Base-by-base conservation (phyloP, 2,113 vertebrate genomes). In the Ochotona princeps region DNA sequence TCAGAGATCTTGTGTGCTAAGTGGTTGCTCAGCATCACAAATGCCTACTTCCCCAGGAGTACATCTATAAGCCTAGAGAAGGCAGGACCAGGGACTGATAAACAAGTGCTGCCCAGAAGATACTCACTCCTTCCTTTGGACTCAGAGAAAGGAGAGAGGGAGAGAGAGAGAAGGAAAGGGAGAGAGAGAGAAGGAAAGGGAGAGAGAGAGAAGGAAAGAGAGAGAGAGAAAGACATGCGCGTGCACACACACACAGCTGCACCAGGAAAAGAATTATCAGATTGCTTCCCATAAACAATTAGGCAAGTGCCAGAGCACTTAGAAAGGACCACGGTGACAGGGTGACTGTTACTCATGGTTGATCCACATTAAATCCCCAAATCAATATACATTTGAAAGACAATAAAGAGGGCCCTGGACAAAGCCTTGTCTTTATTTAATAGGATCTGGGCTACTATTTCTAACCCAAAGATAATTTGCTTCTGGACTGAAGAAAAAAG, bases 401-500 rank as follows among this genome's bases (percentile, higher is more conserved):
- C n/a, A 65, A 67, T 65, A 83, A 66, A 89, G 61, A 57, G 2
- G 6, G 32, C 38, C 3, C 91, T 44, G 65, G 13, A n/a, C 4
- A 92, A 25, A 66, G 8, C 25, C 75, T 92, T 76, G 1, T 60
- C 91, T 95, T 84, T 70, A 26, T 87, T 91, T 76, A 92, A 67
- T 74, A 47, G 17, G 35, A 96, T 70, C 12, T 60, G 87, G 86
- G 44, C 51, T 44, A 38, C 30, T 78, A 66, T 67, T 93, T 92
- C 67, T 65, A 75, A 90, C 21, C 70, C 63, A 47, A 70, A 89
- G 13, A n/a, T 83, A 82, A 87, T 89, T 93, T 74, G 69, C n/a
- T 87, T 79, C 70, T 93, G 38, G 15, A 67, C 38, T 78, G 21
- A 93, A 78, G 93, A 30, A 73, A 83, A 84, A 93, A 78, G 93